phyloP scores from a whole-genome alignment of 2,113 vertebrate species.

The Misgurnus anguillicaudatus region DNA sequence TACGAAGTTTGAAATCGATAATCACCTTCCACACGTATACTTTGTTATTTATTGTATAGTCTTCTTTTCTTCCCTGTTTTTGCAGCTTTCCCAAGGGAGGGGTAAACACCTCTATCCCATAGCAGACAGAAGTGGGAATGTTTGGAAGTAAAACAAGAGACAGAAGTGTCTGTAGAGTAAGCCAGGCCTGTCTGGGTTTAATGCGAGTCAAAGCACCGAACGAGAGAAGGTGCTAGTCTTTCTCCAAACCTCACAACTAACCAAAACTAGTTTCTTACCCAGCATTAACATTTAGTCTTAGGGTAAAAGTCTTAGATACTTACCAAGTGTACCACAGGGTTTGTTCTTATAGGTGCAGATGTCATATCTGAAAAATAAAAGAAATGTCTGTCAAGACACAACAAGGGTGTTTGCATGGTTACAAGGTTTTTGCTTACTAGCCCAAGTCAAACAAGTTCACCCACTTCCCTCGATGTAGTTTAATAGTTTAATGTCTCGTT shows the following conservation, averaged over 20 bases:
- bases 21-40: constrained; percentile 7
- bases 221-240: neutral
- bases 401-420: neutral
- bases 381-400: constrained; percentile 5
- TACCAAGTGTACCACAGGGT: constrained; percentile 97
- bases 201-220: constrained; percentile 23
- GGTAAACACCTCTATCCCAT: constrained; percentile 62
- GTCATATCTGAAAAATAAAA: constrained; percentile 84
- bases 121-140: constrained; percentile 43
- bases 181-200: constrained; percentile 25
- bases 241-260: neutral
- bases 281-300: neutral
- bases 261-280: neutral
- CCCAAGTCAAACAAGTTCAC: no score
- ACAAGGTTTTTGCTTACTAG: no score
- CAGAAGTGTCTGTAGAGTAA: constrained; percentile 11
- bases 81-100: constrained; percentile 48
- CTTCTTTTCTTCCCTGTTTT: constrained; percentile 39
- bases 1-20: no score
- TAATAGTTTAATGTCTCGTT: no score
- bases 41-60: constrained; percentile 49
- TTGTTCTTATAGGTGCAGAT: constrained; percentile 99
- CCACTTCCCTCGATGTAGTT: no score
- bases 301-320: constrained; percentile 64
- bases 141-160: constrained; percentile 46